phyloP scores from a whole-genome alignment of 2,113 vertebrate genomes.

The Xiphophorus couchianus region DNA sequence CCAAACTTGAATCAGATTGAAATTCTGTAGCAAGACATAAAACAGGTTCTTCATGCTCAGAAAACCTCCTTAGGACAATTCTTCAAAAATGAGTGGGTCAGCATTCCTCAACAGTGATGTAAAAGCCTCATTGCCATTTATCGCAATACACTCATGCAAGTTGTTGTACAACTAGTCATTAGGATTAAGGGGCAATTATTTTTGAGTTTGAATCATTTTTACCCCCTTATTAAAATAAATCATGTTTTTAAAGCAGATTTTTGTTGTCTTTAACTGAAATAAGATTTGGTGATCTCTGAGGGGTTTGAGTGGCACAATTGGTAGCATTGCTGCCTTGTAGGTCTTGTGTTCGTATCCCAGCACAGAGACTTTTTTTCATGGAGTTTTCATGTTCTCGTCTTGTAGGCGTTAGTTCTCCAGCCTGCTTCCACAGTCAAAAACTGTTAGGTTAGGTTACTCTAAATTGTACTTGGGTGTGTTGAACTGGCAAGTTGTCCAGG shows the following conservation, averaged over 20 bases:
- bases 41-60: no score
- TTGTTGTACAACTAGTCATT: not conserved
- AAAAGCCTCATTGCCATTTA: not conserved
- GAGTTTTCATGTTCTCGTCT: not conserved
- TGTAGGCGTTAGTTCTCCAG: not conserved
- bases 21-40: no score
- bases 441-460: not conserved
- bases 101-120: not conserved
- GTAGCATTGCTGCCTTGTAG: not conserved
- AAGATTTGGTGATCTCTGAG: not conserved
- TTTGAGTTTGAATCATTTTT: not conserved
- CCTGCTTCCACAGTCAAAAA: not conserved
- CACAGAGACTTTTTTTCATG: not conserved
- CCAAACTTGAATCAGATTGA: not conserved
- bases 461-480: not conserved
- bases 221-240: no score
- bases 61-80: not conserved
- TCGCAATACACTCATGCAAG: not conserved
- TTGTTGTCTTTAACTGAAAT: not conserved
- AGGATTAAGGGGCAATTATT: not conserved
- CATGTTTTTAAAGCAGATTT: not conserved
- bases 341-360: not conserved
- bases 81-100: not conserved
- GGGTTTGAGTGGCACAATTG: not conserved
- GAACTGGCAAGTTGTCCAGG: not conserved